phyloP scores from a whole-genome alignment of 2,113 vertebrate species.

The Isurus oxyrinchus region DNA sequence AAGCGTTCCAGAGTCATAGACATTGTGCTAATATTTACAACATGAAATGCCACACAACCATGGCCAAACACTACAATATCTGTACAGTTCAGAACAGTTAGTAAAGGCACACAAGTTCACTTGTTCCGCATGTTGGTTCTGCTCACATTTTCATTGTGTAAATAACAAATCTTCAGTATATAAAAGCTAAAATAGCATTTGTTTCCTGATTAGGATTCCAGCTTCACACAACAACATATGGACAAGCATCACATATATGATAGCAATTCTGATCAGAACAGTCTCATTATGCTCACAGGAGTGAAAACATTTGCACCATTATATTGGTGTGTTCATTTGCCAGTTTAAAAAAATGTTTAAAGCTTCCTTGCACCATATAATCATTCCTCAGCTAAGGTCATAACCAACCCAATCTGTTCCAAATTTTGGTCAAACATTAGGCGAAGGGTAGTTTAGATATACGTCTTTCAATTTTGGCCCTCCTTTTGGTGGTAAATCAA shows the following conservation, averaged over 20 bases:
- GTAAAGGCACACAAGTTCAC: not conserved
- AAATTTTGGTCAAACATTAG: not conserved
- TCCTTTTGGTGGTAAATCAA: not conserved
- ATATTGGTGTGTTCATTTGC: not conserved
- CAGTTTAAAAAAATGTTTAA: not conserved
- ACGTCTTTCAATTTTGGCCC: not conserved
- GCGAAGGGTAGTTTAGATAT: not conserved
- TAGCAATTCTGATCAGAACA: not conserved
- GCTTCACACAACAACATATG: not conserved
- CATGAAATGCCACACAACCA: not conserved
- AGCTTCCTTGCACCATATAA: not conserved
- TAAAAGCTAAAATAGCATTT: not conserved
- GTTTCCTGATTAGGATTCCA: not conserved
- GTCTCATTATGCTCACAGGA: not conserved
- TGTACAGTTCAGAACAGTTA: not conserved
- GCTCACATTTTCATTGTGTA: not conserved
- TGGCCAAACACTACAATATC: not conserved
- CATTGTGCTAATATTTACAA: slow-evolving; percentile 14
- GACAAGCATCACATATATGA: not conserved
- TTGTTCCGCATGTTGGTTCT: not conserved
- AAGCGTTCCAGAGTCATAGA: slow-evolving; percentile 17
- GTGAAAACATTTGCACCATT: slow-evolving; percentile 11
- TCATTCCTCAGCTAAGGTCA: not conserved
- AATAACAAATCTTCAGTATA: not conserved
- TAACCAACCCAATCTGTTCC: not conserved